Base-by-base conservation (phyloP, 2,797 vertebrate genomes). In the Synanceia verrucosa region DNA sequence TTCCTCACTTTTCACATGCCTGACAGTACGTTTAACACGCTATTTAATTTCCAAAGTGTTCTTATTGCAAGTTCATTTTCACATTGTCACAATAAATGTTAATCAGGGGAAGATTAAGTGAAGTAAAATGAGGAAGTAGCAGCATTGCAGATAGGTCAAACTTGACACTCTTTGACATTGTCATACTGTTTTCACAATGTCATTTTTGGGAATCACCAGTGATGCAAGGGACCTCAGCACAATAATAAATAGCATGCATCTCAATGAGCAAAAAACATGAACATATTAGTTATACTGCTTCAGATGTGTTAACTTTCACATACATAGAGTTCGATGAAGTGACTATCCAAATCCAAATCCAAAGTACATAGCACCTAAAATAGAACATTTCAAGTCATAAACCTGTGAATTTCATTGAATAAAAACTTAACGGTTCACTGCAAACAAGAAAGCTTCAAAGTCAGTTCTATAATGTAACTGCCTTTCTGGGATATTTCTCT, bases 371-470 rank as follows among this genome's bases (percentile, higher is more conserved):
- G 3, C 23, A 37, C n/a, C 28, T 18, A 5, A 44, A 66, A 62
- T 50, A 51, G 24, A 72, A 50, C 18, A 44, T 33, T 58, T 56
- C 0, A 55, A 58, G 8, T 48, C 24, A 73, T 41, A 21, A 69
- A 55, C 28, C 18, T 56, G n/a, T n/a, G n/a, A n/a, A n/a, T n/a
- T n/a, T n/a, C n/a, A n/a, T n/a, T n/a, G n/a, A n/a, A n/a, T n/a
- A n/a, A n/a, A n/a, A n/a, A n/a, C n/a, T n/a, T n/a, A n/a, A n/a
- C n/a, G n/a, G n/a, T n/a, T n/a, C n/a, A n/a, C n/a, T n/a, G 11
- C 59, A 76, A 76, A 64, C 19, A 73, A 64, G 21, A 18, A 52
- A 46, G 60, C 61, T 37, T 21, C 1, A 63, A 66, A 58, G 43
- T 65, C 33, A 55, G 43, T 71, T 69, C 65, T 1, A 46, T 55